A percentile compares a stretch with the other conserved stretches of the same genome.
These are phyloP conservation scores for Halocaridina rubra DNA, from an alignment of 2,888 invertebrate species.

Conservation along the genomic window DNA sequence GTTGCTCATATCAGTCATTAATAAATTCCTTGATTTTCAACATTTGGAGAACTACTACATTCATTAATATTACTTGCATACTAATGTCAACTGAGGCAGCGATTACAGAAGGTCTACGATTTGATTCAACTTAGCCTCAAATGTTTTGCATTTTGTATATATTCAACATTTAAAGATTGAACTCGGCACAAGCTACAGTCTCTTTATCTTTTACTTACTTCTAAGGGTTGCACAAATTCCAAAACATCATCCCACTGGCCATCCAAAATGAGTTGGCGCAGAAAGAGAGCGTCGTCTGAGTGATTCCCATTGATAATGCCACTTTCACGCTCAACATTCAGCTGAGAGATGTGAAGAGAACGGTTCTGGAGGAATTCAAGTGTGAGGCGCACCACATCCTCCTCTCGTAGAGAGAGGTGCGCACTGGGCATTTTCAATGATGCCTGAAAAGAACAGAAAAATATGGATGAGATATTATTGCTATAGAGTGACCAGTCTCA, in stretches of 20 bases:
- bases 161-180: too few species aligned
- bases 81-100: too few species aligned
- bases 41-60: too few species aligned
- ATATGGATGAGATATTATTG: too few species aligned
- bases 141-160: too few species aligned
- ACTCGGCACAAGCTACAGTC: background rate
- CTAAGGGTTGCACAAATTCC: constrained; percentile 94
- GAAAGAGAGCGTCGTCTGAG: constrained; percentile 93
- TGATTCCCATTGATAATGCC: constrained; percentile 93
- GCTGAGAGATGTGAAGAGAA: constrained; percentile 86
- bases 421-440: constrained; percentile 79
- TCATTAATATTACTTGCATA: too few species aligned
- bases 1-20: too few species aligned
- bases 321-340: constrained; percentile 77
- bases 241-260: constrained; percentile 98
- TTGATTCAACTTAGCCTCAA: too few species aligned
- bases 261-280: constrained; percentile 93
- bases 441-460: too few species aligned
- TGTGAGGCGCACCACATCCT: constrained; percentile 86
- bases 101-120: too few species aligned
- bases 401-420: constrained; percentile 86
- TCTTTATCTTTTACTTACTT: constrained; percentile 26
- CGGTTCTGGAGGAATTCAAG: constrained; percentile 89
- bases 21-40: too few species aligned
- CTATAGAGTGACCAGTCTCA: too few species aligned